phyloP scores from a whole-genome alignment of 2,888 invertebrate species.

The Amphipyra berbera region DNA sequence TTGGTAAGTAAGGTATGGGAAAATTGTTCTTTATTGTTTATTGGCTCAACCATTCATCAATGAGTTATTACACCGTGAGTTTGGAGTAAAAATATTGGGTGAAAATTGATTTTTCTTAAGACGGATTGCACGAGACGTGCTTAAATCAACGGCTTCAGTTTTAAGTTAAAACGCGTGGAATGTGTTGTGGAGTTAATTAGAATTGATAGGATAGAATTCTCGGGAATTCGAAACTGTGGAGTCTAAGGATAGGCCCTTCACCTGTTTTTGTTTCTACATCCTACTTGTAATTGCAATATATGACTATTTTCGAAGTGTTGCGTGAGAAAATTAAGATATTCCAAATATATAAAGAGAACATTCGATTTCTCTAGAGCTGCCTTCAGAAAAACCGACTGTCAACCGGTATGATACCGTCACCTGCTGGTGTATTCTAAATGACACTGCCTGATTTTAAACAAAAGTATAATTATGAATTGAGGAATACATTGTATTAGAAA shows the following conservation, averaged over 20 bases:
- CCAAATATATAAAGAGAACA: background rate
- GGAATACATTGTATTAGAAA: too few relatives aligned
- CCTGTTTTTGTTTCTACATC: background rate
- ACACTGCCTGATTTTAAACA: too few relatives aligned
- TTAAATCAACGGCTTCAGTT: constrained; percentile 39
- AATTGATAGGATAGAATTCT: constrained; percentile 20
- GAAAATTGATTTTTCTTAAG: constrained; percentile 79
- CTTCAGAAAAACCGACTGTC: too few relatives aligned
- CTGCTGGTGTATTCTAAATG: too few relatives aligned
- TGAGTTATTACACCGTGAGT: constrained; percentile 77
- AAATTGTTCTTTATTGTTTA: constrained; percentile 84
- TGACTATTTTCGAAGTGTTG: background rate
- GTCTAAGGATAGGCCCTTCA: background rate
- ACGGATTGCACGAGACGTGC: constrained; percentile 42
- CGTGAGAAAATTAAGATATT: background rate
- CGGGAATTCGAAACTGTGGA: background rate
- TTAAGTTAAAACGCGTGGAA: constrained; percentile 8
- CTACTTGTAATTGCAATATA: constrained; percentile 12
- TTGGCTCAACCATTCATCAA: constrained; percentile 77
- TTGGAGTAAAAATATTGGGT: constrained; percentile 75
- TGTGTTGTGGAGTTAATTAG: constrained; percentile 28
- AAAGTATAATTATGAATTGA: too few relatives aligned
- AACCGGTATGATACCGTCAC: too few relatives aligned
- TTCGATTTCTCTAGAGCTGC: too few relatives aligned
- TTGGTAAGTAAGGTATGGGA: constrained; percentile 64